Evolutionary conservation across 2,888 invertebrate genomes (phyloP).

Genomic region (Neoscelio sp.): DNA sequence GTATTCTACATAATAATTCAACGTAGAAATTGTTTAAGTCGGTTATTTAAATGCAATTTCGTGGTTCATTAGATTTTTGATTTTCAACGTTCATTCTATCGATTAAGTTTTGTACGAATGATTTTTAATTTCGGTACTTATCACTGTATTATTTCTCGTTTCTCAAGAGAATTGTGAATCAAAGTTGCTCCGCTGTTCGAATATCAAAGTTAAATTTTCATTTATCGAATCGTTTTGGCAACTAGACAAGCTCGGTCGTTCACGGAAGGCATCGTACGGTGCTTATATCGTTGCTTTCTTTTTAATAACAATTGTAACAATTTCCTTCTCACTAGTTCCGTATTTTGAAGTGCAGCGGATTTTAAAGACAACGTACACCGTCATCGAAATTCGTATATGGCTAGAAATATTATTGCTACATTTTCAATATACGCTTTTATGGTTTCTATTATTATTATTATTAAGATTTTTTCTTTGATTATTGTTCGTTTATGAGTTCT

Average conservation of each 20-base stretch:
- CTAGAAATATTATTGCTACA: conserved; percentile 61
- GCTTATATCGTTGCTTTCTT: conserved; percentile 78
- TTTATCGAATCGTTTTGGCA: conserved; percentile 70
- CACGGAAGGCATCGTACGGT: conserved; percentile 83
- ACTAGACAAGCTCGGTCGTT: conserved; percentile 83
- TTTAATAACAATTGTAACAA: conserved; percentile 76
- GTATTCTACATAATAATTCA: too few species aligned
- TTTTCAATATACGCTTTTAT: conserved; percentile 38
- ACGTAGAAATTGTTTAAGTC: not conserved
- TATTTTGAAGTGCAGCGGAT: conserved; percentile 53
- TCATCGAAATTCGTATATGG: conserved; percentile 28
- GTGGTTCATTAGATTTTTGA: conserved; percentile 18
- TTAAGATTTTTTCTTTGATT: conserved; percentile 5
- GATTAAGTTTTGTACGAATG: conserved; percentile 33
- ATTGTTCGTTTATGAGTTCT: not conserved
- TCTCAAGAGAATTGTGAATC: conserved; percentile 16
- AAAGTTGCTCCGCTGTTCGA: conserved; percentile 6
- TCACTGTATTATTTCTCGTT: conserved; percentile 40
- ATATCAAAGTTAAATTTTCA: conserved; percentile 37
- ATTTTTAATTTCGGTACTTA: conserved; percentile 15
- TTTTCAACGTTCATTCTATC: conserved; percentile 11
- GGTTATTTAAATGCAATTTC: conserved; percentile 38
- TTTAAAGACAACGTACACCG: conserved; percentile 55
- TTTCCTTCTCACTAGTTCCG: conserved; percentile 62
- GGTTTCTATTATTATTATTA: conserved; percentile 13